These are phyloP conservation scores for Lepus townsendii DNA, from an alignment of 2,797 vertebrate species.

Conservation along the genomic window DNA sequence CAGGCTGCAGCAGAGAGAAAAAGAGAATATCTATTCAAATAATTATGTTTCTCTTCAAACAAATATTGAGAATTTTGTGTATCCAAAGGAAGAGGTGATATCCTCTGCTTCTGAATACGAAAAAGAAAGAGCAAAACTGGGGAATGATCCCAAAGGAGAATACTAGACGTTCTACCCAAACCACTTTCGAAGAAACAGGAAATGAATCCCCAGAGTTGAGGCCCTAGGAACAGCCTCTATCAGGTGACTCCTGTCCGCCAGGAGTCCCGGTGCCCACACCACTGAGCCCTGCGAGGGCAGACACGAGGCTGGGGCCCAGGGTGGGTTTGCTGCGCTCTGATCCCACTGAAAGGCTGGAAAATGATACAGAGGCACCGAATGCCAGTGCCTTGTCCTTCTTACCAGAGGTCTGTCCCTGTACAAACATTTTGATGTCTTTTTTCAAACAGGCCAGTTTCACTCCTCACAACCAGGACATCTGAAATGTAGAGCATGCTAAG, in stretches of 20 bases:
- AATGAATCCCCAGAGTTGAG: not conserved
- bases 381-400: not conserved
- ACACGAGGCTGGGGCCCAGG: not conserved
- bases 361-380: not conserved
- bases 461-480: constrained; percentile 16
- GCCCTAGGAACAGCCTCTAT: not conserved
- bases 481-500: constrained; percentile 43
- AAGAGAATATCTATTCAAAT: constrained; percentile 61
- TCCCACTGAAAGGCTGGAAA: not conserved
- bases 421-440: constrained; percentile 41
- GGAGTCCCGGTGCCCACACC: fast-evolving
- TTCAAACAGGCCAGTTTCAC: constrained; percentile 27
- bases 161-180: not conserved
- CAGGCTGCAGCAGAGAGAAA: not conserved
- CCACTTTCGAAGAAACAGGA: constrained; percentile 14
- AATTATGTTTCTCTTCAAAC: constrained; percentile 46
- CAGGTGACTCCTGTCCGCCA: not conserved
- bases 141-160: not conserved
- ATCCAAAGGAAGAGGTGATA: not conserved
- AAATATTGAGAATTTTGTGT: constrained; percentile 23
- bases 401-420: not conserved
- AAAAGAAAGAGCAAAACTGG: not conserved
- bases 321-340: not conserved
- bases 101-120: not conserved
- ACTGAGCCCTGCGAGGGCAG: fast-evolving